Conservation (phyloP, 2,113 vertebrate species). For the Orthonyx spaldingii region DNA sequence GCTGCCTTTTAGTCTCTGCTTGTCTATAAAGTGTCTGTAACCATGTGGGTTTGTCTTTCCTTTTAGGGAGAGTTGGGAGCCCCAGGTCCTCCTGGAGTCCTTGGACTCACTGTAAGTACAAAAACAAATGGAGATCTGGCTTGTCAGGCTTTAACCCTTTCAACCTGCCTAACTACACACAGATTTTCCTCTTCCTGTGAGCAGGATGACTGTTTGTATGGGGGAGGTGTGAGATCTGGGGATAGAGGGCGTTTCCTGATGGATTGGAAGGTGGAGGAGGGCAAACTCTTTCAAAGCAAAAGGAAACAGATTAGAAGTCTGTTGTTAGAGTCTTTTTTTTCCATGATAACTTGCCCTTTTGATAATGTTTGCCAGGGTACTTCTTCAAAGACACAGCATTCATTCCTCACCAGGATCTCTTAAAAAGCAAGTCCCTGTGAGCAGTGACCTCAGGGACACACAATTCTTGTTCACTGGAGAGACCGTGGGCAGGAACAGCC, state of each 20-base stretch:
- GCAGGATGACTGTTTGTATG: not conserved
- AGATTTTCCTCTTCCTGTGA: slow-evolving; percentile 1
- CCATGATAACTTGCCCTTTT: not conserved
- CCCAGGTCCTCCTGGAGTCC: slow-evolving; percentile 92
- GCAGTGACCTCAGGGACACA: not conserved
- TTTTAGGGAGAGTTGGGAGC: slow-evolving; percentile 89
- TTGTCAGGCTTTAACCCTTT: not conserved
- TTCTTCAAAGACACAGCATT: not conserved
- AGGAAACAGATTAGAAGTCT: not conserved
- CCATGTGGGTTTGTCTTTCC: slow-evolving; percentile 64
- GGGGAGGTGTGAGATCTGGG: not conserved
- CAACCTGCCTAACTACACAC: not conserved
- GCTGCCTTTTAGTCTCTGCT: slow-evolving; percentile 72
- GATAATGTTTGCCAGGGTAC: not conserved
- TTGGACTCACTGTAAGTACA: slow-evolving; percentile 93
- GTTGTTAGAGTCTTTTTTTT: not conserved
- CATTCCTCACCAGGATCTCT: not conserved
- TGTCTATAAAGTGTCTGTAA: slow-evolving; percentile 56
- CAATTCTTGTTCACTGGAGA: not conserved
- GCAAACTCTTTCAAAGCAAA: not conserved
- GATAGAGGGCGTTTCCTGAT: not conserved
- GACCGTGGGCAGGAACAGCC: not conserved
- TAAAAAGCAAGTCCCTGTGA: not conserved
- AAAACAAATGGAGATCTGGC: not conserved
- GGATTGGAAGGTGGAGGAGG: not conserved